phyloP scores from a whole-genome alignment of 1,140 invertebrate species.

The Glomeris maerens region DNA sequence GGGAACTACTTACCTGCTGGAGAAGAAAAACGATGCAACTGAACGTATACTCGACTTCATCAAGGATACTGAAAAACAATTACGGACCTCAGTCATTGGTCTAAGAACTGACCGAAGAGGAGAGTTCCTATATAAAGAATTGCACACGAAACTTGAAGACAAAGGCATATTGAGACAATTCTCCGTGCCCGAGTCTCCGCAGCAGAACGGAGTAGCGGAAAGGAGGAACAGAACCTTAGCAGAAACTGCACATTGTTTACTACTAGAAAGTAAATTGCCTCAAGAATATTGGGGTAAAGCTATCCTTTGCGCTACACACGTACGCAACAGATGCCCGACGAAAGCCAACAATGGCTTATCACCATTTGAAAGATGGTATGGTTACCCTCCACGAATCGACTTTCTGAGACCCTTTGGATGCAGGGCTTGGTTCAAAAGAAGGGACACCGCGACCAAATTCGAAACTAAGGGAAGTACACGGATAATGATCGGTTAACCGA shows the following conservation, averaged over 20 bases:
- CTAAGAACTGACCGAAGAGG: background rate
- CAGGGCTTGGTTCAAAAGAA: too few relatives aligned
- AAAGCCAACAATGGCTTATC: too few relatives aligned
- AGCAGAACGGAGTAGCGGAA: constrained; percentile 36
- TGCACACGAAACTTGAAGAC: constrained; percentile 5
- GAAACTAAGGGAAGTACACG: too few relatives aligned
- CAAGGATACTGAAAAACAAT: constrained; percentile 18
- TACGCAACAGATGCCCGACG: constrained; percentile 12
- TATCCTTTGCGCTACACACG: constrained; percentile 15
- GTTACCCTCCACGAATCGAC: too few relatives aligned
- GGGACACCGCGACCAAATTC: too few relatives aligned
- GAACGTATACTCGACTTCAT: constrained; percentile 25
- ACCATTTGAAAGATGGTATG: background rate
- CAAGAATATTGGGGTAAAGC: constrained; percentile 17
- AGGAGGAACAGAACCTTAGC: constrained; percentile 26
- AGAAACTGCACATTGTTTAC: constrained; percentile 27
- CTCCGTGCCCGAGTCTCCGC: constrained; percentile 28
- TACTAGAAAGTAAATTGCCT: constrained; percentile 13
- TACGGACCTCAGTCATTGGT: constrained; percentile 3
- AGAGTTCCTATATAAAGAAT: constrained; percentile 10
- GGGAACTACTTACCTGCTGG: constrained; percentile 30
- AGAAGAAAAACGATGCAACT: constrained; percentile 28
- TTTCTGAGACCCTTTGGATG: too few relatives aligned
- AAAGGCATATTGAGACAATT: constrained; percentile 21
- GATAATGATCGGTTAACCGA: too few relatives aligned